Evolutionary conservation across 2,888 invertebrate genomes (phyloP).

Genomic region (Brachypalpus laphriformis): DNA sequence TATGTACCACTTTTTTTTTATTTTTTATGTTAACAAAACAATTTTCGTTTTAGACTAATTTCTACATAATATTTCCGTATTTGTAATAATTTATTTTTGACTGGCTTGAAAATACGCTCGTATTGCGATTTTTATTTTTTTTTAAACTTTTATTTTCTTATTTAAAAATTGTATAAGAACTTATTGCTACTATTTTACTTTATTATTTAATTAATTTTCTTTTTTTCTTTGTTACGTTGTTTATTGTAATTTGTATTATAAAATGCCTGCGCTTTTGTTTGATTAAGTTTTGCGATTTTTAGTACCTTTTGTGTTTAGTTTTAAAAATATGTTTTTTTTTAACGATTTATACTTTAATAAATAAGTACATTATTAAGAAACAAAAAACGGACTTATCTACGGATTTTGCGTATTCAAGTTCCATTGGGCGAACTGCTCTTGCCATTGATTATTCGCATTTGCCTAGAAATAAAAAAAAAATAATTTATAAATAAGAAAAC

Average conservation of each 20-base stretch:
- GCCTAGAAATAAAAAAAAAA: constrained; percentile 77
- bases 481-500: not conserved
- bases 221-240: too few species aligned
- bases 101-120: constrained; percentile 48
- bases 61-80: constrained; percentile 40
- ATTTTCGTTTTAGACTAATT: constrained; percentile 39
- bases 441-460: constrained; percentile 83
- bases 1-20: constrained; percentile 11
- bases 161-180: constrained; percentile 60
- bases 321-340: not conserved
- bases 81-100: constrained; percentile 34
- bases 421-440: constrained; percentile 83
- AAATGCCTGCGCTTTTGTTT: constrained; percentile 65
- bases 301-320: constrained; percentile 22
- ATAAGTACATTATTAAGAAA: constrained; percentile 47
- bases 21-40: constrained; percentile 23
- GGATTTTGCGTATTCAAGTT: constrained; percentile 81
- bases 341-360: constrained; percentile 4
- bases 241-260: constrained; percentile 39
- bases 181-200: constrained; percentile 41
- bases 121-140: constrained; percentile 27
- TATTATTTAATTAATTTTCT: constrained; percentile 4
- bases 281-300: constrained; percentile 55
- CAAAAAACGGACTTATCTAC: constrained; percentile 33
- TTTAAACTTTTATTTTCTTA: constrained; percentile 29